Conservation (phyloP, 1,140 invertebrate species). For the Thaumetopoea pityocampa region DNA sequence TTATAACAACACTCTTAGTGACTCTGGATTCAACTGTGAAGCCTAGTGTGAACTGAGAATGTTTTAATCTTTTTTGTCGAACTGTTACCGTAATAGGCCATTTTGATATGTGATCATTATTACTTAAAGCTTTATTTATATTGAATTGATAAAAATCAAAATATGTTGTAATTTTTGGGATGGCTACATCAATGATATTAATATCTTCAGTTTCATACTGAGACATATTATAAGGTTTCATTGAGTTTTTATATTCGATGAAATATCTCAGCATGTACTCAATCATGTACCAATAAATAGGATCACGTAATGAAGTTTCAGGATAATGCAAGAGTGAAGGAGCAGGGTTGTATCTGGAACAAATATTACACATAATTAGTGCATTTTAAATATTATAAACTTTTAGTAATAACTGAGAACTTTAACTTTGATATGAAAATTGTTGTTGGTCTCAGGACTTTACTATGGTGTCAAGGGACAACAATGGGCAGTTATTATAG, state of each 20-base stretch:
- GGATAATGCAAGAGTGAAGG: conserved; percentile 75
- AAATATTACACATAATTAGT: conserved; percentile 9
- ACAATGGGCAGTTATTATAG: too few species aligned
- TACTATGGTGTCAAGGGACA: too few species aligned
- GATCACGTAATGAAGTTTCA: conserved; percentile 79
- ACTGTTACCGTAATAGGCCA: conserved; percentile 35
- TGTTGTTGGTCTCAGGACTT: too few species aligned
- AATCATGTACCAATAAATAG: conserved; percentile 79
- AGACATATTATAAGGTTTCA: conserved; percentile 78
- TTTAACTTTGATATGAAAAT: too few species aligned
- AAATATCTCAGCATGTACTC: conserved; percentile 77
- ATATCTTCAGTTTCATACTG: conserved; percentile 73
- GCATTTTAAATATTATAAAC: conserved; percentile 2
- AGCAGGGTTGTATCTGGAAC: conserved; percentile 62
- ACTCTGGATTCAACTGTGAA: conserved; percentile 73
- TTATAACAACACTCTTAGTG: conserved; percentile 60
- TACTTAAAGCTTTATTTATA: conserved; percentile 36
- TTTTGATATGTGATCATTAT: conserved; percentile 11
- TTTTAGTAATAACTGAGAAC: too few species aligned
- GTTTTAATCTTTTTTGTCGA: conserved; percentile 74
- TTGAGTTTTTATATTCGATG: conserved; percentile 73
- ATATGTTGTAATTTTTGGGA: conserved; percentile 51
- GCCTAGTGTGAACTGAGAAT: conserved; percentile 74
- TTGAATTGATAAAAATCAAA: conserved; percentile 52
- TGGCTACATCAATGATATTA: conserved; percentile 66